Evolutionary conservation across 2,888 invertebrate species (phyloP).

Genomic region (Capitulum mitella): DNA sequence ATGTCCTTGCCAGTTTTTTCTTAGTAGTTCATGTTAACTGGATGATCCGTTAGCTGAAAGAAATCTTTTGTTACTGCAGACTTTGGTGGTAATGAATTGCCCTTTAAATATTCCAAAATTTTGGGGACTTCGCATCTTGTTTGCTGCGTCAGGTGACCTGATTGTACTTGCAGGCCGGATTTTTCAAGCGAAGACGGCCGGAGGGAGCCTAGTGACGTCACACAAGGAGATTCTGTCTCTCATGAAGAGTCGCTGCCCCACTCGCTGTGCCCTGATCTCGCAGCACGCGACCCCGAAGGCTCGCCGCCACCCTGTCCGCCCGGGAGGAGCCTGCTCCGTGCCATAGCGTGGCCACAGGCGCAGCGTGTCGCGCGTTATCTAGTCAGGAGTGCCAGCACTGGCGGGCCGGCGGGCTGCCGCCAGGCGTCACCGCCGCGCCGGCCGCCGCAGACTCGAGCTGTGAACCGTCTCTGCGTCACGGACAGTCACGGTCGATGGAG

Average conservation of each 20-base stretch:
- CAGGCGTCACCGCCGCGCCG: not conserved
- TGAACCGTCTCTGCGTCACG: not conserved
- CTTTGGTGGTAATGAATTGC: not conserved
- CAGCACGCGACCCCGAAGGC: not conserved
- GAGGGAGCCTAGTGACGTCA: not conserved
- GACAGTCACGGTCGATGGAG: not conserved
- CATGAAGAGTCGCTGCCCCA: not conserved
- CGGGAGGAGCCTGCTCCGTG: not conserved
- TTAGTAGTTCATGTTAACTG: not conserved
- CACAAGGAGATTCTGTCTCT: not conserved
- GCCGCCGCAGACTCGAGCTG: not conserved
- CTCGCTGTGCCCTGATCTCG: not conserved
- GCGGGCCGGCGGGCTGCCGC: not conserved
- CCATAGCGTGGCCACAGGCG: not conserved
- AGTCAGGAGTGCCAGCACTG: not conserved
- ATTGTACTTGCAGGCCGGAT: slow-evolving; percentile 18
- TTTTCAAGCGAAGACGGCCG: slow-evolving; percentile 6
- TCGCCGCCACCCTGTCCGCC: not conserved
- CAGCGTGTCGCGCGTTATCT: not conserved
- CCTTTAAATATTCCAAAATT: not conserved
- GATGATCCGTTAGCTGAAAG: not conserved
- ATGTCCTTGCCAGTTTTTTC: not conserved
- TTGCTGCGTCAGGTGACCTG: too few relatives aligned
- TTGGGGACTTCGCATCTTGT: not conserved
- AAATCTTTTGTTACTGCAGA: not conserved